Percentiles rank a stretch among this genome's conserved stretches.
phyloP scores from a whole-genome alignment of 2,113 vertebrate species.

The Sinosuthora webbiana region DNA sequence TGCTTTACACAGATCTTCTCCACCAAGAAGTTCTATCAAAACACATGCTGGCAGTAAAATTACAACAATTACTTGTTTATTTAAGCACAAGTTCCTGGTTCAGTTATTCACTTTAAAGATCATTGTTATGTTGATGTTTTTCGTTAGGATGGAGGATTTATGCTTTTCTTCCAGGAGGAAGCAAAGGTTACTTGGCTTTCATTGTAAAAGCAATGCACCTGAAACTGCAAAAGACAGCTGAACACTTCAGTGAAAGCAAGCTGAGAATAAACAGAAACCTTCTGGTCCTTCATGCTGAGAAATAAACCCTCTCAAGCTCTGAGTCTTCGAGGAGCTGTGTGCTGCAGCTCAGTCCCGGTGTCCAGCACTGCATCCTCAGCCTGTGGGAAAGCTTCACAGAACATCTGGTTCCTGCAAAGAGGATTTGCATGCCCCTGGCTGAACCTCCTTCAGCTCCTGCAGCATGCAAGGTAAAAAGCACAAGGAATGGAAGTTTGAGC shows the following conservation, averaged over 20 bases:
- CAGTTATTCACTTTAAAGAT: neutral
- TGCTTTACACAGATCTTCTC: neutral
- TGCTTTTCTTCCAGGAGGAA: conserved; percentile 19
- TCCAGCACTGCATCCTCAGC: neutral
- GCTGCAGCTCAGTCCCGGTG: neutral
- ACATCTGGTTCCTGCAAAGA: neutral
- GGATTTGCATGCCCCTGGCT: neutral
- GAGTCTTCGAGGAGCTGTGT: neutral
- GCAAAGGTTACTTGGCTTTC: neutral
- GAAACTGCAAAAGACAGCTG: neutral
- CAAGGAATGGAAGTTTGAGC: neutral
- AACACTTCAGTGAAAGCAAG: neutral
- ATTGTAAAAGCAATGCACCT: neutral
- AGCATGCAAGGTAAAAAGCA: neutral
- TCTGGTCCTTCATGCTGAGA: neutral
- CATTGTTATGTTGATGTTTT: neutral
- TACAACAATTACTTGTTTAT: neutral
- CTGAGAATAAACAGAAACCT: neutral
- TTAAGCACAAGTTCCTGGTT: neutral
- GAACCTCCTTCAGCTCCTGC: neutral
- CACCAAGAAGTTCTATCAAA: neutral
- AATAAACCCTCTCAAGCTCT: neutral
- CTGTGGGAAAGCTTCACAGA: neutral
- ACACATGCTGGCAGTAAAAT: neutral
- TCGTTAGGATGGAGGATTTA: neutral